These are phyloP conservation scores for Oreortyx pictus DNA, from an alignment of 2,797 vertebrate species.

Conservation along the genomic window DNA sequence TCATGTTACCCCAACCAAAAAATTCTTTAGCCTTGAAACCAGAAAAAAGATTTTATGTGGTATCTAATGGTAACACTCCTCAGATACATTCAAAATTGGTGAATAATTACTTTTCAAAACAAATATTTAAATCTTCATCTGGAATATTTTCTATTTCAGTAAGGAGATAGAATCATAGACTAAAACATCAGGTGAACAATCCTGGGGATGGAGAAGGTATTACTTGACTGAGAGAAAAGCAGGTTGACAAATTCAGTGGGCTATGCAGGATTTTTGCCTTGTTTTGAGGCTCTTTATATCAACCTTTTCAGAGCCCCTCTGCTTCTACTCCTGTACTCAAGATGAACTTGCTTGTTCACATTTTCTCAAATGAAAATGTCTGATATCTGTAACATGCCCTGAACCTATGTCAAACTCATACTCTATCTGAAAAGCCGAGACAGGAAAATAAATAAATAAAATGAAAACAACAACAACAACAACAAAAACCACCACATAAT, in stretches of 20 bases:
- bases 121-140: background rate
- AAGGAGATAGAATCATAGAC: background rate
- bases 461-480: too few species aligned
- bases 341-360: background rate
- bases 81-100: background rate
- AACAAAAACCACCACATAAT: too few species aligned
- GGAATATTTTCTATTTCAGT: background rate
- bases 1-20: background rate
- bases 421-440: background rate
- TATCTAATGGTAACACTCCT: background rate
- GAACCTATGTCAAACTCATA: background rate
- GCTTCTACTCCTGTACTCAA: background rate
- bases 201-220: background rate
- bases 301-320: fast-evolving
- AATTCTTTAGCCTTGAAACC: background rate
- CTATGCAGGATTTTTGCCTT: background rate
- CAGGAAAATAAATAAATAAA: background rate
- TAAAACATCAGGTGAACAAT: background rate
- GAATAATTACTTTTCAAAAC: background rate
- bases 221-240: background rate
- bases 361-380: background rate
- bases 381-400: fast-evolving
- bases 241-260: background rate
- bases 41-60: background rate
- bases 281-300: background rate